Evolutionary conservation across 2,888 invertebrate genomes (phyloP).

Genomic region (Mesodorylaimus sp.): DNA sequence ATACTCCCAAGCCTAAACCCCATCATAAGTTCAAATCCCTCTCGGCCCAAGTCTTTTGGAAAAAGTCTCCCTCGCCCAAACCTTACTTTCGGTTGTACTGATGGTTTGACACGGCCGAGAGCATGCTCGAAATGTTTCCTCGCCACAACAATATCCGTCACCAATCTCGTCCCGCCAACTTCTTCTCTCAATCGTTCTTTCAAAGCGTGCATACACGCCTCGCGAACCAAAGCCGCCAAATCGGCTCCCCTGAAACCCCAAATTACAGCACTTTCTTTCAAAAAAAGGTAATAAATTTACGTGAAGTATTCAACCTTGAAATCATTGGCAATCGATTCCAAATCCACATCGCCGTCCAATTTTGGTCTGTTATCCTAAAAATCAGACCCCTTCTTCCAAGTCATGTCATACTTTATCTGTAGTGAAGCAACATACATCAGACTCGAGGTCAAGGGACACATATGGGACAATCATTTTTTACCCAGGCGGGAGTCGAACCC

Average conservation of each 20-base stretch:
- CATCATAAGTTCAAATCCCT: no score
- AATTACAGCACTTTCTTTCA: neutral
- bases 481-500: no score
- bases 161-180: constrained; percentile 1
- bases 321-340: constrained; percentile 48
- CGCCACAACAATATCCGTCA: constrained; percentile 42
- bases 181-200: constrained; percentile 46
- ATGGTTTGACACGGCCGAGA: constrained; percentile 59
- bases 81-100: constrained; percentile 41
- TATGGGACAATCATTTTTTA: no score
- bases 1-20: no score
- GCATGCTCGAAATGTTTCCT: constrained; percentile 57
- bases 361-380: constrained; percentile 56
- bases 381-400: neutral
- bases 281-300: constrained; percentile 25
- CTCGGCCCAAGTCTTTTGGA: no score
- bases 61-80: no score
- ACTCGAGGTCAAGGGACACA: no score
- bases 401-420: neutral
- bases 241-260: constrained; percentile 54
- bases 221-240: constrained; percentile 65
- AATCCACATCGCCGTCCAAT: constrained; percentile 53
- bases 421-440: neutral
- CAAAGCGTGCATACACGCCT: constrained; percentile 61
- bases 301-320: constrained; percentile 57